Percentiles rank a stretch among this genome's conserved stretches.
Conservation (phyloP, 2,888 invertebrate species). For the Sepioteuthis lessoniana region DNA sequence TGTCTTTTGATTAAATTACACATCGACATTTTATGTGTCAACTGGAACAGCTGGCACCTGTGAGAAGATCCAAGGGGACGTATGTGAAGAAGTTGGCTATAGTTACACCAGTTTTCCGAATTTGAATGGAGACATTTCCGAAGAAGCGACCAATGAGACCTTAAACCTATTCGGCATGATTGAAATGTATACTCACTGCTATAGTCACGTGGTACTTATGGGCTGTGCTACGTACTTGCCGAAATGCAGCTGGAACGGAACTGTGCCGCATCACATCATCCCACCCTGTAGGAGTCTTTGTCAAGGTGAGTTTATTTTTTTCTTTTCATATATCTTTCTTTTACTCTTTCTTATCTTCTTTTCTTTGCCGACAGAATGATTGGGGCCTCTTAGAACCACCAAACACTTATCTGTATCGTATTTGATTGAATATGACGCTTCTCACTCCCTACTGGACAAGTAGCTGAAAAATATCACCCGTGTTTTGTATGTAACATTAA, state of each 20-base stretch:
- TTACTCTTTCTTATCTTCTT: too few species aligned
- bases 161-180: conserved; percentile 58
- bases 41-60: not conserved
- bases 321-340: too few species aligned
- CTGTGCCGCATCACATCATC: conserved; percentile 59
- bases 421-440: too few species aligned
- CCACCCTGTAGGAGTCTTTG: conserved; percentile 68
- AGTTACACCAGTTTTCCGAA: conserved; percentile 63
- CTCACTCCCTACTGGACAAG: too few species aligned
- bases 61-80: not conserved
- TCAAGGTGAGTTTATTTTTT: conserved; percentile 57
- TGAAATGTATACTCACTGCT: conserved; percentile 62
- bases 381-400: too few species aligned
- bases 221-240: conserved; percentile 64
- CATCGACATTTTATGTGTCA: not conserved
- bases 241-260: conserved; percentile 59
- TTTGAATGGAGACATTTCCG: conserved; percentile 57
- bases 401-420: too few species aligned
- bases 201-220: conserved; percentile 61
- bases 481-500: too few species aligned
- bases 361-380: too few species aligned
- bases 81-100: conserved; percentile 58
- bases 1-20: not conserved
- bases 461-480: too few species aligned
- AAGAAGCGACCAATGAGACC: conserved; percentile 53